Conservation (phyloP, 2,888 invertebrate species). For the Thereva unica region DNA sequence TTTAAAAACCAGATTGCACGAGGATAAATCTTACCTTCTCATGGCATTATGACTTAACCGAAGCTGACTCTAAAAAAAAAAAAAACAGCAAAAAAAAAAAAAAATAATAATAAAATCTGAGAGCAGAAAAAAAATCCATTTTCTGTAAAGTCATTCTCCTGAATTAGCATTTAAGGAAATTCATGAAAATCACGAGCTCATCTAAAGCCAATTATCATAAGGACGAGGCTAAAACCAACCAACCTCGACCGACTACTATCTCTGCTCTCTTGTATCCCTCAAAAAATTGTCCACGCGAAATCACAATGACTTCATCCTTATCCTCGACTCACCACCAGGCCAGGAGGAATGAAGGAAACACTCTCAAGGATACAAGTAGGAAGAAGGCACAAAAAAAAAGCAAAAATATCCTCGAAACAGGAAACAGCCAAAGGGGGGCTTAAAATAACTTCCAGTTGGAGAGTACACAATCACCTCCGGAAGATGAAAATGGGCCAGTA, state of each 20-base stretch:
- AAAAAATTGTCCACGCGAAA: slow-evolving; percentile 28
- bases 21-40: too few species aligned
- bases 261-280: not conserved
- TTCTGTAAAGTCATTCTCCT: too few species aligned
- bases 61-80: too few species aligned
- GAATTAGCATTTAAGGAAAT: not conserved
- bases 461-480: slow-evolving; percentile 13
- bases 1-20: too few species aligned
- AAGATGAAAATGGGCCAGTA: slow-evolving; percentile 31
- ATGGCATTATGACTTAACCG: too few species aligned
- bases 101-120: too few species aligned
- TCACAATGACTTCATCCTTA: slow-evolving; percentile 7
- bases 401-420: not conserved
- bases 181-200: slow-evolving; percentile 31
- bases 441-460: not conserved
- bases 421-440: not conserved
- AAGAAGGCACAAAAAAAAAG: not conserved
- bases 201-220: slow-evolving; percentile 36
- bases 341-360: too few species aligned
- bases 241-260: slow-evolving; percentile 1
- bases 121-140: too few species aligned
- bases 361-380: too few species aligned
- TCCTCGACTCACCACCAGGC: too few species aligned
- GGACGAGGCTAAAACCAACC: slow-evolving; percentile 15
- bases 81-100: too few species aligned